A percentile compares a stretch with the other conserved stretches of the same genome.
phyloP scores from a whole-genome alignment of 2,113 vertebrate species.

The Phasianus colchicus region DNA sequence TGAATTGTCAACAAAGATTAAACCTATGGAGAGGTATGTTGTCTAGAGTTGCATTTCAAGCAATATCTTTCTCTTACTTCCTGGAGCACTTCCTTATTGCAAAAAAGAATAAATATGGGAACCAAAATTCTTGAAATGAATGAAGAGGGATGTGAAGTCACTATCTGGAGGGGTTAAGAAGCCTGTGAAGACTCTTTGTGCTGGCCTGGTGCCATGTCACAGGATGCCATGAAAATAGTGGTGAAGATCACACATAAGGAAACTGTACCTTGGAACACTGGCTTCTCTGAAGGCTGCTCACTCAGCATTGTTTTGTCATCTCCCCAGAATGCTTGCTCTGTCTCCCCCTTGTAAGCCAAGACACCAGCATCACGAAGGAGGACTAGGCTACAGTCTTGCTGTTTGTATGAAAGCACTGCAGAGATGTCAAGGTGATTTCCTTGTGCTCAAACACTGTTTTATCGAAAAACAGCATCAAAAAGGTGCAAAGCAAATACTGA shows the following conservation, averaged over 20 bases:
- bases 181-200: background rate
- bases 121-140: background rate
- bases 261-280: background rate
- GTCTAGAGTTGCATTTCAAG: background rate
- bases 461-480: background rate
- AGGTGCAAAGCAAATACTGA: background rate
- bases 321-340: background rate
- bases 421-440: background rate
- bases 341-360: background rate
- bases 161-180: background rate
- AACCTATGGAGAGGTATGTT: background rate
- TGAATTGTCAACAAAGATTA: background rate
- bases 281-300: background rate
- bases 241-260: fast-evolving
- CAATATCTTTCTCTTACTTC: background rate
- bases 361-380: background rate
- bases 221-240: background rate
- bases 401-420: background rate
- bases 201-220: background rate
- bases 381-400: background rate
- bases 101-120: background rate
- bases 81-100: background rate
- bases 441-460: background rate
- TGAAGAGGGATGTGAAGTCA: background rate
- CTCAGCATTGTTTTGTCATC: background rate